Conservation (phyloP, 2,888 invertebrate species). For the Junonia oenone region DNA sequence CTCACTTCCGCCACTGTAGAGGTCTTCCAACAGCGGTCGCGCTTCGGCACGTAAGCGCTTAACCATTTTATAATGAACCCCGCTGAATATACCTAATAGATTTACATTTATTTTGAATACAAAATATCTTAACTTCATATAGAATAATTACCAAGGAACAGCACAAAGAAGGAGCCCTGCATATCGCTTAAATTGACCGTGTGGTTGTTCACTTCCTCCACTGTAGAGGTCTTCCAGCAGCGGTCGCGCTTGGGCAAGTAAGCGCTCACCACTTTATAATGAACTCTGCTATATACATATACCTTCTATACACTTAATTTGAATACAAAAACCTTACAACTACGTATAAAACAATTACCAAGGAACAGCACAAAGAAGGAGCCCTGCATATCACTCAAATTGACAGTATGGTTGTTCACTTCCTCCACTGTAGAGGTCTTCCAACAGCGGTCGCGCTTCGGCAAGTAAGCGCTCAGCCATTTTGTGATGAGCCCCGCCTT, state of each 20-base stretch:
- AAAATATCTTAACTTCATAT: no score
- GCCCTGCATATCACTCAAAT: conserved; percentile 94
- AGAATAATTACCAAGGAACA: conserved; percentile 84
- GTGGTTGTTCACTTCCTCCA: conserved; percentile 89
- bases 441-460: conserved; percentile 89
- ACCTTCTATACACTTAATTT: no score
- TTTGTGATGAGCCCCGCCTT: conserved; percentile 91
- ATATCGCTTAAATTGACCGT: conserved; percentile 93
- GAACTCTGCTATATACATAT: conserved; percentile 91
- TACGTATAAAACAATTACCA: conserved; percentile 81
- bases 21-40: conserved; percentile 88
- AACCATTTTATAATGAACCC: conserved; percentile 94
- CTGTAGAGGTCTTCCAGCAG: conserved; percentile 84
- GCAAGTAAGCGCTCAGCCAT: conserved; percentile 89
- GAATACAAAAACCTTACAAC: background rate
- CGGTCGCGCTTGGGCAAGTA: conserved; percentile 89
- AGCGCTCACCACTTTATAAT: conserved; percentile 89
- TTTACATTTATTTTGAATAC: no score
- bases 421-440: conserved; percentile 82
- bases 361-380: conserved; percentile 91
- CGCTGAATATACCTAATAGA: conserved; percentile 90
- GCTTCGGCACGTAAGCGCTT: conserved; percentile 85
- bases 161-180: conserved; percentile 96
- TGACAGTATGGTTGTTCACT: conserved; percentile 92
- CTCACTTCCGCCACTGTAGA: conserved; percentile 84